Evolutionary conservation across 2,113 vertebrate genomes (phyloP), one percentile per base, ranked within the genome.

Genomic region (Calidris pygmaea): DNA sequence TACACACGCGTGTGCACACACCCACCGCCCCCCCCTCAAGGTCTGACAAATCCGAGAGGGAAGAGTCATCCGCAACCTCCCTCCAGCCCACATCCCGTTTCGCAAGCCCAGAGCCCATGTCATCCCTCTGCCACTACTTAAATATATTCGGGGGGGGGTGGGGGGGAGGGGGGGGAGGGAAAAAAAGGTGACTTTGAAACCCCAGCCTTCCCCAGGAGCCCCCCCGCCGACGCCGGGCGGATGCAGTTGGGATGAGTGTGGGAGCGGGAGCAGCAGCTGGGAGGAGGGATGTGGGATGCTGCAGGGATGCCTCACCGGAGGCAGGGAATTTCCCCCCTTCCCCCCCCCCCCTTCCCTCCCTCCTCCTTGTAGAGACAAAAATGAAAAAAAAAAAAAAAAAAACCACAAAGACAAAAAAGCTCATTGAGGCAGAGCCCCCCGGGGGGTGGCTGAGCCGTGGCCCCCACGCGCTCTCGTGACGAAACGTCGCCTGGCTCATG

Each of bases 311-410:
- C 81, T 91, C 93, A 87, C 16, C 9, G 2, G 27, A 30, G 55
- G 35, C 45, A 68, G 80, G 77, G 84, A 93, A 91, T 87, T 86
- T 89, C 77, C 80, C 26, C 26, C 52, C 26, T n/a, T n/a, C n/a
- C n/a, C n/a, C n/a, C n/a, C n/a, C n/a, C n/a, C n/a, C n/a, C n/a
- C n/a, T n/a, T n/a, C n/a, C n/a, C n/a, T n/a, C n/a, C n/a, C 50
- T 5, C 23, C 23, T 2, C 34, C 21, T 13, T 23, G 15, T 52
- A 29, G 17, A 15, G 15, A 12, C 35, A 48, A 91, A 81, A 67
- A 14, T 14, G 35, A 47, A 7, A 37, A n/a, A 9, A 6, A 6
- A n/a, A 16, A 18, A 10, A 11, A 3, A 29, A 7, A 9, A 0
- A 39, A 48, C 6, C 15, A 67, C 39, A 62, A 34, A 60, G 30